Conservation (phyloP, 2,113 vertebrate species). For the Elanus axillaris region DNA sequence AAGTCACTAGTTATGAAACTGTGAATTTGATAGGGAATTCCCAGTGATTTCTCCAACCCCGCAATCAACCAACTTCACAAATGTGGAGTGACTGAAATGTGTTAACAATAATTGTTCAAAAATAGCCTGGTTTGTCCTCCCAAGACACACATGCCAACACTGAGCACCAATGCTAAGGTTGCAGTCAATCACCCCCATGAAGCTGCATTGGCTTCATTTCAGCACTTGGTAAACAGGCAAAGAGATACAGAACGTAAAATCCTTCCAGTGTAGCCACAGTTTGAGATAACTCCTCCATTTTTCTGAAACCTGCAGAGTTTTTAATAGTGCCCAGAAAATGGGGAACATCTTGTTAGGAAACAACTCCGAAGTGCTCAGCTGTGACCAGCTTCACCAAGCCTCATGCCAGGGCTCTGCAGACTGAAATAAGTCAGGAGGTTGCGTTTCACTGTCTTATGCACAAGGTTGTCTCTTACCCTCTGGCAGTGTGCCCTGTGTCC, state of each 20-base stretch:
- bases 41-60: not conserved
- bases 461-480: not conserved
- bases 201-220: not conserved
- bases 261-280: not conserved
- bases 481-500: too few relatives aligned
- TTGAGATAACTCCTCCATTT: not conserved
- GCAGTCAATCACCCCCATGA: not conserved
- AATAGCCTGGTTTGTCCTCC: not conserved
- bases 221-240: not conserved
- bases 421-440: not conserved
- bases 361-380: not conserved
- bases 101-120: not conserved
- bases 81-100: not conserved
- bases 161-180: not conserved
- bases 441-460: fast-evolving
- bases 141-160: not conserved
- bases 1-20: not conserved
- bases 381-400: not conserved
- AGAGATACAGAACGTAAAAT: not conserved
- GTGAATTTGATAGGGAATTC: not conserved
- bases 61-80: not conserved
- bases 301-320: not conserved
- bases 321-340: not conserved
- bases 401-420: fast-evolving
- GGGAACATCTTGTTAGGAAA: not conserved